Base-by-base conservation (phyloP, 2,888 invertebrate genomes). In the Metellina segmentata region DNA sequence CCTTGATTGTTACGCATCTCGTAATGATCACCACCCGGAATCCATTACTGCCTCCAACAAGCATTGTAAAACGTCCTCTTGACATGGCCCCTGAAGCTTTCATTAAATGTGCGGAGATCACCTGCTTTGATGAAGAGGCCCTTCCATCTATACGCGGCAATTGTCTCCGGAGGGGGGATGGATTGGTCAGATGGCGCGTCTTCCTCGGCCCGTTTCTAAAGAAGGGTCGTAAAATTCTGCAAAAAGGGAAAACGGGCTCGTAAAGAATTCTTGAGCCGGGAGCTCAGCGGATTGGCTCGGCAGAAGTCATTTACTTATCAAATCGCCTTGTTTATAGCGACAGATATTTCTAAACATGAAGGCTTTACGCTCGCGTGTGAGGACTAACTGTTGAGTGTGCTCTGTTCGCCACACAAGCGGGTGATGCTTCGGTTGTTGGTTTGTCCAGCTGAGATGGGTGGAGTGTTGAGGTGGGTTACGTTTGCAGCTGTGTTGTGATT, bases 321-420 rank as follows among this genome's bases (percentile, higher is more conserved):
- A 91, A 91, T 91, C 91, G 88, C 91, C 91, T 91, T 91, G 91
- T 91, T 91, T 91, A 91, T 91, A 91, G 91, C 79, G 91, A 91
- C 91, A 91, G 91, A 91, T 91, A 91, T 88, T 91, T 85, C 88
- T 69, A 91, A 91, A 87, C 87, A 91, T 91, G 91, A 91, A 91
- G 88, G 91, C 88, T 88, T 88, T 89, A 87, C 86, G 82, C 77
- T 53, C 52, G 78, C 16, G 77, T 81, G 75, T 20, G 20, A 61
- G 61, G 53, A 72, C 71, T 81, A 85, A 81, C 81, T 87, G 86
- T 91, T 90, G 89, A 89, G 13, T 72, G 71, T 61, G 61, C 13
- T 61, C 13, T 61, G 61, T 61, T 61, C 16, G 61, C 16, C 13
- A 5, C 61, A 61, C 5, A 9, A 16, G 6, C 69, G 51, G 49